Evolutionary conservation across 2,113 vertebrate species (phyloP).

Genomic region (Petrocephalus zakoni): DNA sequence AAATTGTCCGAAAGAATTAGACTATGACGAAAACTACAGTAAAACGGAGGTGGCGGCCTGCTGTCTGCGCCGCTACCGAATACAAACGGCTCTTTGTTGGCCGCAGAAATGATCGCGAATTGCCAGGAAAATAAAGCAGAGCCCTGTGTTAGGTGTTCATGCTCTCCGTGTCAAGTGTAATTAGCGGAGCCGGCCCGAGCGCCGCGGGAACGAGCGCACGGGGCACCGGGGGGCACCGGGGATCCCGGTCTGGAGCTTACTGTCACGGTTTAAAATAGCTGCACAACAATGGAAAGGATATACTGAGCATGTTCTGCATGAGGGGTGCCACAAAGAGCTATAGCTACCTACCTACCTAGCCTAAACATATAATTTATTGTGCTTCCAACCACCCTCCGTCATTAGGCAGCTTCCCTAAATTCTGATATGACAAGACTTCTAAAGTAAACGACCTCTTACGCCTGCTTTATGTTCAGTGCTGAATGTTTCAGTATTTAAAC

Average conservation of each 20-base stretch:
- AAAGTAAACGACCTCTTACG: not conserved
- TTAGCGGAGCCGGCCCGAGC: constrained; percentile 10
- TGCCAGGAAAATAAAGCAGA: constrained; percentile 20
- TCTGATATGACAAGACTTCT: not conserved
- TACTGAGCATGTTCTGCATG: not conserved
- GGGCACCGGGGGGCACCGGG: constrained; percentile 8
- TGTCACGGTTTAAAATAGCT: constrained; percentile 15
- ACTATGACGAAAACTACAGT: not conserved
- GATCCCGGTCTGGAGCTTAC: not conserved
- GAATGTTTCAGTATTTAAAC: not conserved
- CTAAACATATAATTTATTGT: not conserved
- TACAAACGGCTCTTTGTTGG: constrained; percentile 24
- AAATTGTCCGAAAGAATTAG: not conserved
- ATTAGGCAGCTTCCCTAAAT: not conserved
- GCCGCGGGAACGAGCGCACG: constrained; percentile 12
- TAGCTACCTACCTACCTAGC: not conserved
- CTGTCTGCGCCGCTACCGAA: not conserved
- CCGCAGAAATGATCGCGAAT: constrained; percentile 16
- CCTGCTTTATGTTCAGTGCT: not conserved
- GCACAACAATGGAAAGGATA: constrained; percentile 15
- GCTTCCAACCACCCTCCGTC: not conserved
- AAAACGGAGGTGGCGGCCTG: not conserved
- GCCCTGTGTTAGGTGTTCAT: constrained; percentile 24
- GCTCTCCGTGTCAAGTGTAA: constrained; percentile 22
- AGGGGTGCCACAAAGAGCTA: not conserved